Evolutionary conservation across 1,140 invertebrate genomes (phyloP), one percentile per base, ranked within the genome.

Genomic region (Oppia nitens): DNA sequence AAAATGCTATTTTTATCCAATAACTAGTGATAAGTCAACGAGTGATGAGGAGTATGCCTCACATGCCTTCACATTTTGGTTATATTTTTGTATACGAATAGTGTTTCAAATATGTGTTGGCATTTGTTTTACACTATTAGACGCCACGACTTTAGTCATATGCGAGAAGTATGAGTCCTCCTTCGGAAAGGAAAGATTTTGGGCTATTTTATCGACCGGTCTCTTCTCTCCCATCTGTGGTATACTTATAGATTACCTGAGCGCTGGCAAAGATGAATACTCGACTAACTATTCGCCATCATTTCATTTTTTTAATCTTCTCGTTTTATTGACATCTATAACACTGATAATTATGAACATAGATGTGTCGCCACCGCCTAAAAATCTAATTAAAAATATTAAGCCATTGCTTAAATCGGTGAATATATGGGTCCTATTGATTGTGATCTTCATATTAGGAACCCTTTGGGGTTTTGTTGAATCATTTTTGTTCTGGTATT

Each of bases 401-500:
- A 74, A 81, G 21, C 70, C 70, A 2, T 80, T 86, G 28, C 71
- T 87, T 12, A 79, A 75, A 55, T 84, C 86, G 66, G 65, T 83
- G 23, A 83, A 87, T 71, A 78, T 85, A 12, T 75, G 83, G 0
- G 79, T 80, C 21, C 76, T 87, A 20, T 80, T 87, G 57, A 70
- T 82, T 27, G 80, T 80, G 17, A 81, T 81, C 64, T 82, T 86
- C 61, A 74, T 84, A 64, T 76, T 85, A 66, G 84, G 85, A 9
- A 81, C 78, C 0, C 81, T 81, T 12, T 87, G 83, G 83, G 85
- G 85, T 6, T 87, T 84, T 68, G 81, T 87, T 47, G 85, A 88
- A 70, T 85, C 81, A 58, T 91, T 88, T 70, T 72, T 90, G 2
- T 90, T 89, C 70, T 88, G 84, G 85, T 76, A 87, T 59, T 76